Percentiles rank a stretch among this genome's conserved stretches.
These are phyloP conservation scores for Selene dorsalis DNA, from an alignment of 2,797 vertebrate species.

Conservation along the genomic window DNA sequence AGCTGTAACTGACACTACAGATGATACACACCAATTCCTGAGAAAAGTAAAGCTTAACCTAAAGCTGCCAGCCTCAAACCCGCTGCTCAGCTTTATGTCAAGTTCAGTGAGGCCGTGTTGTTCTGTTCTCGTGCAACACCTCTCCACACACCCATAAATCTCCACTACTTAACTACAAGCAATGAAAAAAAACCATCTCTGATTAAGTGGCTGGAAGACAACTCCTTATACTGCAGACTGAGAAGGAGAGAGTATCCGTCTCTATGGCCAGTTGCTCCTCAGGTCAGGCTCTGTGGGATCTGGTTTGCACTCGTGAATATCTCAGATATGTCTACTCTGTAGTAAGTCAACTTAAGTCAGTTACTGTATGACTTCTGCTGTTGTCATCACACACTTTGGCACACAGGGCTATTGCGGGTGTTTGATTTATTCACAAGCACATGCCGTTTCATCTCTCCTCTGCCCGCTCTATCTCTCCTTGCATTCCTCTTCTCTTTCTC, in stretches of 20 bases:
- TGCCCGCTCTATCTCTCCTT: conserved; percentile 34
- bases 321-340: conserved; percentile 20
- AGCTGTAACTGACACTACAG: conserved; percentile 30
- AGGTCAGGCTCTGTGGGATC: conserved; percentile 53
- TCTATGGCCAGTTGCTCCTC: conserved; percentile 55
- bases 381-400: conserved; percentile 61
- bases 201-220: conserved; percentile 78
- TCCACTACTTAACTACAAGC: conserved; percentile 75
- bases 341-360: conserved; percentile 33
- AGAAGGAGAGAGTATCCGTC: conserved; percentile 67
- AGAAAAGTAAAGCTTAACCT: conserved; percentile 31
- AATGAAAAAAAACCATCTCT: conserved; percentile 74
- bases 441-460: conserved; percentile 53
- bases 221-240: conserved; percentile 69
- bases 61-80: conserved; percentile 40
- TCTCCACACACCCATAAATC: conserved; percentile 76
- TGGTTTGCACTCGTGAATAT: conserved; percentile 38
- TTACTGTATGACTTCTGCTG: conserved; percentile 44
- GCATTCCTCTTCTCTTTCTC: conserved; percentile 57
- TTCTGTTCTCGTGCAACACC: conserved; percentile 81
- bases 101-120: conserved; percentile 76
- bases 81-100: conserved; percentile 44
- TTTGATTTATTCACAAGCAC: conserved; percentile 70
- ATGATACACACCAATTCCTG: conserved; percentile 29
- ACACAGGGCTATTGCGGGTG: conserved; percentile 44